Base-by-base conservation (phyloP, 2,113 vertebrate genomes). In the Dendrocopos noguchii region DNA sequence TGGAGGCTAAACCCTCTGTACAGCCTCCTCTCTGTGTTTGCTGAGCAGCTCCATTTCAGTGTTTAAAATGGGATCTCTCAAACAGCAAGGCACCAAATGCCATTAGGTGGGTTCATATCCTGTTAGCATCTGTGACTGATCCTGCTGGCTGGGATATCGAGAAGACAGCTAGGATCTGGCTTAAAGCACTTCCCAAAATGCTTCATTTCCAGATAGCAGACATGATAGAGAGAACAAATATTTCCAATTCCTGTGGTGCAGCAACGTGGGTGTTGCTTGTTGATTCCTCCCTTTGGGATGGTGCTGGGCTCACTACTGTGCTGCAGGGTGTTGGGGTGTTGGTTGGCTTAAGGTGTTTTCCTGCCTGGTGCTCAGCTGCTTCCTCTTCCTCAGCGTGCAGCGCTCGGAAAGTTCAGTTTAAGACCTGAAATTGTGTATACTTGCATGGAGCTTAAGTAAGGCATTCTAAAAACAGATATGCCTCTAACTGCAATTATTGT, bases 171-270 rank as follows among this genome's bases (percentile, higher is more conserved):
- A 10, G 27, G 29, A 27, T 17, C 59, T 71, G 60, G 14, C 80
- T 28, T 29, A 12, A 47, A 59, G 57, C 67, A 46, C 84, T 65
- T 7, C 12, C 16, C 18, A 50, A 34, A 61, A 4, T 15, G 50
- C 34, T 44, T 65, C 15, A 1, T 31, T 80, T 74, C 18, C 12
- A 15, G 44, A 14, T 56, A 28, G 22, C 16, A 6, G 3, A 8
- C 33, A 9, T 14, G 33, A 9, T 39, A 2, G 0, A 12, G 9
- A 65, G 46, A 39, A 53, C 42, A 52, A 5, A 6, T 20, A 1
- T 33, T 50, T 52, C 29, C 34, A 14, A 0, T 9, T 33, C 27
- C n/a, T 44, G 44, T 27, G 29, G 3, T 2, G 1, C 1, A 28
- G 64, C 4, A 9, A 2, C 2, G 5, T 0, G 4, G 10, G 3